Conservation (phyloP, 2,888 invertebrate genomes). For the Sphinx pinastri region DNA sequence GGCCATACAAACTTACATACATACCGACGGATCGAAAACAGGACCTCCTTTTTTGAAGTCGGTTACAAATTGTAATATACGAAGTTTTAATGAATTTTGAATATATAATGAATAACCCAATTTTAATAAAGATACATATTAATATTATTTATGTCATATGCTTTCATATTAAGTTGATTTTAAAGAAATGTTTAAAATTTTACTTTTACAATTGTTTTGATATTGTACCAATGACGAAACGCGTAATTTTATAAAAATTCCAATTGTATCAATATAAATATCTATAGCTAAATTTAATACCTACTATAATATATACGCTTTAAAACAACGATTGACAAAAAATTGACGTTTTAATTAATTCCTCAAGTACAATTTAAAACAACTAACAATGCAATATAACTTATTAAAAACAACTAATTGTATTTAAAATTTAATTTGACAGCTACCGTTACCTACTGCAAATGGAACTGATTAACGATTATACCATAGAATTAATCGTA, state of each 20-base stretch:
- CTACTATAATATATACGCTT: too few relatives aligned
- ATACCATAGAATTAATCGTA: slow-evolving; percentile 28
- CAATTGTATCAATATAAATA: background rate
- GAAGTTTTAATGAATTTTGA: background rate
- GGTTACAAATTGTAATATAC: too few relatives aligned
- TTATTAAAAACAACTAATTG: background rate
- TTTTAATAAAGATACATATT: too few relatives aligned
- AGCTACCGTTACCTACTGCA: slow-evolving; percentile 1
- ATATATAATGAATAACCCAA: background rate
- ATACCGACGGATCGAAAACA: too few relatives aligned
- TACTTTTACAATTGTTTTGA: too few relatives aligned
- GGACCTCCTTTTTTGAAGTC: too few relatives aligned
- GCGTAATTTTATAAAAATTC: background rate
- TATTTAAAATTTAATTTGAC: background rate
- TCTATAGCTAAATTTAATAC: background rate
- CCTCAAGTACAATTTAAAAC: too few relatives aligned
- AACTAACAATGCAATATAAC: background rate
- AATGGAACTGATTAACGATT: background rate
- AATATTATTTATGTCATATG: too few relatives aligned
- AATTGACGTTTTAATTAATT: background rate
- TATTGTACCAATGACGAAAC: too few relatives aligned
- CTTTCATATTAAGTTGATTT: too few relatives aligned
- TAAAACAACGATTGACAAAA: background rate
- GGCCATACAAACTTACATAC: too few relatives aligned
- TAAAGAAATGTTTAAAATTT: too few relatives aligned